Evolutionary conservation across 2,888 invertebrate species (phyloP).

Genomic region (Sphinx pinastri): DNA sequence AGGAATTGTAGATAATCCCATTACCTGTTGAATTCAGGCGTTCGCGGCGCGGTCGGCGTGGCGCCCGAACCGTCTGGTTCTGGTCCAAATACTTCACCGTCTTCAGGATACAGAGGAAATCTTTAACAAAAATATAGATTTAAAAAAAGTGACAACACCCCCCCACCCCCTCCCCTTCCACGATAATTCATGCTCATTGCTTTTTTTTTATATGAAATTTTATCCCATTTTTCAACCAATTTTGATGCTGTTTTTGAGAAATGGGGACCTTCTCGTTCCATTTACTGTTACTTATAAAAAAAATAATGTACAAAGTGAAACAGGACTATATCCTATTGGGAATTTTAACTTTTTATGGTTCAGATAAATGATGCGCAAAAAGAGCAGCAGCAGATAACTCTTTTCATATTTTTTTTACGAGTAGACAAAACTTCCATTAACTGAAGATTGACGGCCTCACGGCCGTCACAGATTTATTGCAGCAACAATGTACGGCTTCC

Average conservation of each 20-base stretch:
- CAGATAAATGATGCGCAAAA: too few relatives aligned
- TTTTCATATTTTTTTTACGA: not conserved
- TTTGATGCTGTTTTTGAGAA: too few relatives aligned
- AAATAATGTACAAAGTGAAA: too few relatives aligned
- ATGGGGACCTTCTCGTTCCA: too few relatives aligned
- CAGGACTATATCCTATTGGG: too few relatives aligned
- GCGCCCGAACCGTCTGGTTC: slow-evolving; percentile 78
- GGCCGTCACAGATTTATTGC: not conserved
- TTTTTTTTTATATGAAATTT: too few relatives aligned
- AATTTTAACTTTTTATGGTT: too few relatives aligned
- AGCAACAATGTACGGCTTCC: not conserved
- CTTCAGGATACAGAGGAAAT: slow-evolving; percentile 76
- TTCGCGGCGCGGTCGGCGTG: slow-evolving; percentile 87
- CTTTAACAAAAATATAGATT: too few relatives aligned
- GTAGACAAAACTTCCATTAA: slow-evolving; percentile 1
- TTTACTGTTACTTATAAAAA: too few relatives aligned
- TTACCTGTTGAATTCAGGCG: slow-evolving; percentile 80
- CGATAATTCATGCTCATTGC: too few relatives aligned
- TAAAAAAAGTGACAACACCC: too few relatives aligned
- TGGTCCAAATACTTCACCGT: slow-evolving; percentile 63
- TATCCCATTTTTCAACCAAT: not conserved
- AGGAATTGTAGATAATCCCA: not conserved
- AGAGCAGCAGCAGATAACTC: not conserved
- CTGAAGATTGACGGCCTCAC: not conserved
- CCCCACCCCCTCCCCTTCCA: too few relatives aligned